A percentile compares a stretch with the other conserved stretches of the same genome.
Evolutionary conservation across 2,797 vertebrate genomes (phyloP).

Genomic region (Hoplostethus mediterraneus): DNA sequence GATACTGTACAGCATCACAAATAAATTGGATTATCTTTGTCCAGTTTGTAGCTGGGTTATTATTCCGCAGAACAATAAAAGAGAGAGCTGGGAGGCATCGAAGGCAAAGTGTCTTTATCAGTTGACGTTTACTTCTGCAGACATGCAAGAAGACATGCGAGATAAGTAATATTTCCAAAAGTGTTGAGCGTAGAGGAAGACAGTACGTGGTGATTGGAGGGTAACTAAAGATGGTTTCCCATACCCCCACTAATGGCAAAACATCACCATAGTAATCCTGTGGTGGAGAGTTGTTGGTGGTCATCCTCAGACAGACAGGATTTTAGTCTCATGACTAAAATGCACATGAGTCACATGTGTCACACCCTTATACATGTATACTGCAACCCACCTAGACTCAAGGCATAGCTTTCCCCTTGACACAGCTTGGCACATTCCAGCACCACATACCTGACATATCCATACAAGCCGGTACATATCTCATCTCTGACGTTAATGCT

Average conservation of each 20-base stretch:
- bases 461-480: conserved; percentile 50
- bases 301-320: conserved; percentile 46
- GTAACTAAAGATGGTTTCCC: conserved; percentile 1
- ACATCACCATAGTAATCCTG: conserved; percentile 3
- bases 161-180: background rate
- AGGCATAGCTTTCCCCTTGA: conserved; percentile 37
- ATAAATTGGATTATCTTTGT: background rate
- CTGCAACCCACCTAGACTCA: conserved; percentile 26
- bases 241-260: background rate
- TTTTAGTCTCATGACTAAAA: conserved; percentile 45
- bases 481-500: conserved; percentile 51
- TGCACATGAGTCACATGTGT: conserved; percentile 43
- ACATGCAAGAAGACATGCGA: too few relatives aligned
- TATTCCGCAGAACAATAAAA: conserved; percentile 1
- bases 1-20: background rate
- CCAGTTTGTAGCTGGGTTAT: background rate
- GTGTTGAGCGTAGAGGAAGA: background rate
- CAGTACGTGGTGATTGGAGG: background rate
- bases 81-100: background rate
- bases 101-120: background rate
- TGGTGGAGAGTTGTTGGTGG: conserved; percentile 14
- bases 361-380: conserved; percentile 27
- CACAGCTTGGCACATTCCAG: conserved; percentile 63
- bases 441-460: conserved; percentile 61
- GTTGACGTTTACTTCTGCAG: background rate